Evolutionary conservation across 2,797 vertebrate genomes (phyloP), one percentile per base, ranked within the genome.

Genomic region (Etheostoma nigrum): DNA sequence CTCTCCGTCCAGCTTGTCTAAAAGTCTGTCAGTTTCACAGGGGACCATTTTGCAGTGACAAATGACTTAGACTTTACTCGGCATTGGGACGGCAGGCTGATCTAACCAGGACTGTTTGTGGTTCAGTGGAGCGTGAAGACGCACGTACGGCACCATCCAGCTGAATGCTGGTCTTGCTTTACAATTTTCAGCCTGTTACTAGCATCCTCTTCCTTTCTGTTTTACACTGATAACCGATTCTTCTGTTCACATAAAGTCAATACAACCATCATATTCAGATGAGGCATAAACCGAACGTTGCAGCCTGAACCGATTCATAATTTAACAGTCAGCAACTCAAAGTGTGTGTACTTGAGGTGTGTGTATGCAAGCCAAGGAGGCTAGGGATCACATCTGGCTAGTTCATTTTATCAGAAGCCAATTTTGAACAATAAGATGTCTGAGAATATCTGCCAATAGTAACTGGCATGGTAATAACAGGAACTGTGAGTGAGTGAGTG

Each of bases 391-490:
- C 79, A 85, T 84, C 88, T 86, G 86, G 71, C 36, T 59, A 4
- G 15, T 77, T 79, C 30, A 84, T 60, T 90, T 85, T 45, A 86
- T 85, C 78, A 71, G n/a, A 54, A 72, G 80, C 75, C 82, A 84
- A 11, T 80, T 74, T 59, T 67, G 45, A 69, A 85, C 71, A 78
- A 85, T 79, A 79, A 76, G 65, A 76, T 30, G 72, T 64, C 64
- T 82, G 75, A 81, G 85, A 83, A 68, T 55, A 68, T 67, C 59
- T 82, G 87, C 86, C 88, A 87, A 65, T 14, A 18, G 58, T 15
- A 82, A 67, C 83, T 87, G 88, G 77, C 83, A 66, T 3, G 0
- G 60, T 52, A 69, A 16, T 23, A 67, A 72, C 48, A 68, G 42
- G 27, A 71, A 47, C 44, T 61, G 72, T 40, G 55, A 11, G 58